These are phyloP conservation scores for Xiphydria camelus DNA, from an alignment of 2,888 invertebrate genomes.

Conservation along the genomic window DNA sequence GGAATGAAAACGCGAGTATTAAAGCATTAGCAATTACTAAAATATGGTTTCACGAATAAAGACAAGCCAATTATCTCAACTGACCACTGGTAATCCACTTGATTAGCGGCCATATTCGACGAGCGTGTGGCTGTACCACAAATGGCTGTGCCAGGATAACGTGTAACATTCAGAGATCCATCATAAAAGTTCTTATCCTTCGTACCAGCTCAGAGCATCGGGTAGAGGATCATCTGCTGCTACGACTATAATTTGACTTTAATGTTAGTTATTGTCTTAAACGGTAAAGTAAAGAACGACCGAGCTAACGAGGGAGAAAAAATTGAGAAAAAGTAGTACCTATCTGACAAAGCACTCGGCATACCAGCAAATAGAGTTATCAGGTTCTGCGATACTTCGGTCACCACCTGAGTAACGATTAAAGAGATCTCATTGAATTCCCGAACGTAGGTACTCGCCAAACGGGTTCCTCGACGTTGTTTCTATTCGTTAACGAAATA, in stretches of 20 bases:
- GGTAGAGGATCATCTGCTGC: slow-evolving; percentile 54
- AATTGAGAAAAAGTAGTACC: slow-evolving; percentile 35
- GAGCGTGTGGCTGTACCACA: slow-evolving; percentile 48
- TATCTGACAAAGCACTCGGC: slow-evolving; percentile 37
- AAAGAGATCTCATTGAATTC: too few relatives aligned
- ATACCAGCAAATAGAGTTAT: slow-evolving; percentile 41
- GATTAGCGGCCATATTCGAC: slow-evolving; percentile 58
- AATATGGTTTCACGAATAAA: slow-evolving; percentile 12
- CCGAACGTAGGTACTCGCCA: too few relatives aligned
- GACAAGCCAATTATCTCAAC: slow-evolving; percentile 26
- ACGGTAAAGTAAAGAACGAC: too few relatives aligned
- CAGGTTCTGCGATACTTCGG: slow-evolving; percentile 37
- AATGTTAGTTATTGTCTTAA: too few relatives aligned
- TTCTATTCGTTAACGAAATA: too few relatives aligned
- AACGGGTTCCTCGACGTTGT: too few relatives aligned
- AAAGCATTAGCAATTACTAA: too few relatives aligned
- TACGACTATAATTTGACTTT: slow-evolving; percentile 30
- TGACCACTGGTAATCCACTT: slow-evolving; percentile 61
- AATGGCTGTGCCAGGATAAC: slow-evolving; percentile 46
- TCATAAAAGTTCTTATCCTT: slow-evolving; percentile 34
- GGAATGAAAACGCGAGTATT: too few relatives aligned
- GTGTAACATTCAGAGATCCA: slow-evolving; percentile 48
- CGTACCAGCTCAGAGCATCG: slow-evolving; percentile 38
- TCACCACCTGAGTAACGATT: slow-evolving; percentile 43
- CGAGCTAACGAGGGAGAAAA: too few relatives aligned